Conservation (phyloP, 2,888 invertebrate species). For the Serrognathus titanus region DNA sequence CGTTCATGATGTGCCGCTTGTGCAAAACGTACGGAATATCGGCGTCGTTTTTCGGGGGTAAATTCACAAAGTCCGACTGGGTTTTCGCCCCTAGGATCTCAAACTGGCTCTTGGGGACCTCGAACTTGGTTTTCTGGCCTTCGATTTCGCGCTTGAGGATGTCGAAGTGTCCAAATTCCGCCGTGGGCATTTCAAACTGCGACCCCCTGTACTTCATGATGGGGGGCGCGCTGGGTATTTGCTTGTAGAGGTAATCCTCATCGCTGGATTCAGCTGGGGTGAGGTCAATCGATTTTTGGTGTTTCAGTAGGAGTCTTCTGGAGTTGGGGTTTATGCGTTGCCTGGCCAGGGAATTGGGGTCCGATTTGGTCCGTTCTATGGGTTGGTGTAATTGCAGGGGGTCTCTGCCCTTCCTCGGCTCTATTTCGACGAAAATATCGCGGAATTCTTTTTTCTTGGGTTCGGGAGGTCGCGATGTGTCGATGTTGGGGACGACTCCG, state of each 20-base stretch:
- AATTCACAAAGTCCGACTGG: slow-evolving; percentile 48
- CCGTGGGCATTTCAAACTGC: slow-evolving; percentile 49
- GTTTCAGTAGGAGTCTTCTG: slow-evolving; percentile 76
- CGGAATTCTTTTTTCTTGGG: slow-evolving; percentile 40
- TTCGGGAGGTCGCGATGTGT: slow-evolving; percentile 28
- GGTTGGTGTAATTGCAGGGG: slow-evolving; percentile 61
- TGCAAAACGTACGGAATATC: slow-evolving; percentile 84
- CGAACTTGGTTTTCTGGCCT: slow-evolving; percentile 61
- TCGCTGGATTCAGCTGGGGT: slow-evolving; percentile 84
- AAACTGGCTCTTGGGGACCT: slow-evolving; percentile 70
- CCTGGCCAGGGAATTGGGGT: slow-evolving; percentile 75
- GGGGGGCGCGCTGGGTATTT: slow-evolving; percentile 70
- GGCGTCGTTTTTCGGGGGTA: slow-evolving; percentile 56
- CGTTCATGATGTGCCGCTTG: slow-evolving; percentile 82
- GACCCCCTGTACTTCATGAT: slow-evolving; percentile 60
- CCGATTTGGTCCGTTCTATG: slow-evolving; percentile 81
- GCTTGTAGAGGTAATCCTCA: slow-evolving; percentile 74
- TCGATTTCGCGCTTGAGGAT: slow-evolving; percentile 51
- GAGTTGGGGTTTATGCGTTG: slow-evolving; percentile 70
- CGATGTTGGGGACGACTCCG: slow-evolving; percentile 42
- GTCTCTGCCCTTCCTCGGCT: slow-evolving; percentile 57
- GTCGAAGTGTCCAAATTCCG: slow-evolving; percentile 64
- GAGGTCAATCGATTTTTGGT: slow-evolving; percentile 80
- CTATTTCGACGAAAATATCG: slow-evolving; percentile 58
- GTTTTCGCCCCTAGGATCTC: slow-evolving; percentile 55